These are phyloP conservation scores for Phainopepla nitens DNA, from an alignment of 2,113 vertebrate genomes.

Conservation along the genomic window DNA sequence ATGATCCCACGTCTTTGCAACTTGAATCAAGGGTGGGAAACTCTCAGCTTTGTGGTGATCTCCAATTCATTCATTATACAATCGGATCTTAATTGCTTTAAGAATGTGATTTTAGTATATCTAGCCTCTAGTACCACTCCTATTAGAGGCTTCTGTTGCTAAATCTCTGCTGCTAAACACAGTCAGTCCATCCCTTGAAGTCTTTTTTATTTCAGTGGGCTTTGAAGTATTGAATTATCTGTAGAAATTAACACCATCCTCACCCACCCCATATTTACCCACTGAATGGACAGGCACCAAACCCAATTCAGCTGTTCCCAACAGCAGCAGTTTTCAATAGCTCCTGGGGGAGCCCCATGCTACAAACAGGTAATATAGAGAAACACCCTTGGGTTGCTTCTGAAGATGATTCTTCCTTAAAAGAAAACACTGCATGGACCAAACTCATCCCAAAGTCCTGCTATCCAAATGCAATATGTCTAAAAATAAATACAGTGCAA, in stretches of 20 bases:
- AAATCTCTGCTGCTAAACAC: not conserved
- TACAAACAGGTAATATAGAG: not conserved
- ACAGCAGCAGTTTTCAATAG: not conserved
- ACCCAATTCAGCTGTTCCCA: not conserved
- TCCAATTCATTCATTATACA: slow-evolving; percentile 42
- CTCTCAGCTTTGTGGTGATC: slow-evolving; percentile 18
- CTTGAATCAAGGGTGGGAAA: slow-evolving; percentile 42
- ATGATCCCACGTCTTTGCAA: slow-evolving; percentile 27
- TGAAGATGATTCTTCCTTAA: not conserved
- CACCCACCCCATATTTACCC: not conserved
- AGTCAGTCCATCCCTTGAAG: not conserved
- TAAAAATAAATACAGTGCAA: not conserved
- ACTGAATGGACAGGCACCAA: not conserved
- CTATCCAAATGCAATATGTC: rapidly evolving
- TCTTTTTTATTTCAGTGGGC: not conserved
- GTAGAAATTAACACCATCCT: not conserved
- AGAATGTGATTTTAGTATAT: slow-evolving; percentile 10
- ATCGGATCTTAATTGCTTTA: slow-evolving; percentile 52
- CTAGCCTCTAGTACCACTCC: not conserved
- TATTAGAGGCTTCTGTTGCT: not conserved
- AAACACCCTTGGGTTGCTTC: not conserved
- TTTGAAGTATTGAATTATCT: not conserved
- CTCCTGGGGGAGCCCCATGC: not conserved
- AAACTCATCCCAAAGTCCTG: not conserved
- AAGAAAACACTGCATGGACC: not conserved